Percentiles rank a stretch among this genome's conserved stretches.
Conservation (phyloP, 1,140 invertebrate genomes). For the Leptonema lineaticorne region DNA sequence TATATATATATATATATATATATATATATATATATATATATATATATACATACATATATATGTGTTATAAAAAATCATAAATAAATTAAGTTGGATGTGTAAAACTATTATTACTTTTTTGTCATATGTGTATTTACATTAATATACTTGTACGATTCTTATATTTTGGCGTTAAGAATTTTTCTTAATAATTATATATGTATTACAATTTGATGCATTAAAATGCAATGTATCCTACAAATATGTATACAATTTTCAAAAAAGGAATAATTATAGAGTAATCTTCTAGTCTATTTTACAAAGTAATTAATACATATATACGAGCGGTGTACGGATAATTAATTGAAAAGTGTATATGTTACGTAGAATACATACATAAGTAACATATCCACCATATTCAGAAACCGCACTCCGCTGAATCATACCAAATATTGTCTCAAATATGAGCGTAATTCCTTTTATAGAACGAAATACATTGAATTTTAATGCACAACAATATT, state of each 20-base stretch:
- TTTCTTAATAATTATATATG: not conserved
- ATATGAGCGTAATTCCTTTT: not conserved
- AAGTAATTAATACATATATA: no score
- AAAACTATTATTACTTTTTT: slow-evolving; percentile 10
- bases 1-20: no score
- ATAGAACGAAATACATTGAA: slow-evolving; percentile 7
- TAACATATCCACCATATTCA: no score
- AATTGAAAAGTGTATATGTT: no score
- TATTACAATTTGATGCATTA: slow-evolving; percentile 9
- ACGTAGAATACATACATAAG: no score
- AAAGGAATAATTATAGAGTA: no score
- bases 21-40: no score
- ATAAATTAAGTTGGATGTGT: slow-evolving; percentile 22
- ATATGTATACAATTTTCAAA: not conserved
- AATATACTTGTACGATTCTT: not conserved
- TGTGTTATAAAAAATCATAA: slow-evolving; percentile 8
- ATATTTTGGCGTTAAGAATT: not conserved
- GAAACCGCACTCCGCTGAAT: no score
- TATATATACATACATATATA: no score
- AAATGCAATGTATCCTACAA: slow-evolving; percentile 8
- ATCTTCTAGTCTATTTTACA: no score
- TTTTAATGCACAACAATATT: slow-evolving; percentile 19
- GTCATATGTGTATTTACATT: slow-evolving; percentile 16
- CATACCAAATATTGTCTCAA: not conserved
- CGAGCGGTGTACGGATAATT: no score